Conservation (phyloP, 2,797 vertebrate genomes). For the Melanotaenia nigrans region DNA sequence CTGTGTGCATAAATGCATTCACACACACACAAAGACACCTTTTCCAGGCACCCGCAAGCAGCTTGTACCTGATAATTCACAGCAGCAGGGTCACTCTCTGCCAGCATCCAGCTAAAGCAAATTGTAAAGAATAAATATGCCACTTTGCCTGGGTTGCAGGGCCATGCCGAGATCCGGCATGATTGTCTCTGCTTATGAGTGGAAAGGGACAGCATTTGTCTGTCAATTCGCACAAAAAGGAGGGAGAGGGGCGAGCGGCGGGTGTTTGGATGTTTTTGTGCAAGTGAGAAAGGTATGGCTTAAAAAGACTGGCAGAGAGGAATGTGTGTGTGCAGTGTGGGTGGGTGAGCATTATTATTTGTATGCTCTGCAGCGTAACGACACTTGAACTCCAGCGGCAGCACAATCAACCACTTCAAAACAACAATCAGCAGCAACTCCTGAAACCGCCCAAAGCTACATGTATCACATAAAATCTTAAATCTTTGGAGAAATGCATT, state of each 20-base stretch:
- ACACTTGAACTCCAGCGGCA: constrained; percentile 36
- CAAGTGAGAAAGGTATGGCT: constrained; percentile 26
- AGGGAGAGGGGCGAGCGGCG: background rate
- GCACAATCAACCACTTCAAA: constrained; percentile 34
- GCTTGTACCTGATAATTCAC: constrained; percentile 52
- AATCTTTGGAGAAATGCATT: background rate
- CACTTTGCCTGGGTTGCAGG: constrained; percentile 20
- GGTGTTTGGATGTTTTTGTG: constrained; percentile 28
- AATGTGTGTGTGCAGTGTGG: constrained; percentile 8
- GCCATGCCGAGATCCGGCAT: constrained; percentile 8
- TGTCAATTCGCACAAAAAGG: constrained; percentile 14
- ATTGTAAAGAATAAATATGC: constrained; percentile 36
- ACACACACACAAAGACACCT: constrained; percentile 19
- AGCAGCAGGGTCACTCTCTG: constrained; percentile 11
- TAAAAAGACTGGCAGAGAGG: constrained; percentile 37
- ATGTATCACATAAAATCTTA: background rate
- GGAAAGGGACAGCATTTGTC: constrained; percentile 10
- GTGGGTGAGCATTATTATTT: constrained; percentile 28
- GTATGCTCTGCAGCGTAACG: constrained; percentile 4
- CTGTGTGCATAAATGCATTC: constrained; percentile 8
- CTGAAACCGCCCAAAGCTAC: background rate
- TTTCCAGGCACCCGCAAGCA: constrained; percentile 41
- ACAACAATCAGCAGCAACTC: constrained; percentile 15
- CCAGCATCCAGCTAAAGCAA: constrained; percentile 32
- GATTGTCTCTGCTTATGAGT: constrained; percentile 20